phyloP scores from a whole-genome alignment of 2,113 vertebrate genomes.

The Cromileptes altivelis region DNA sequence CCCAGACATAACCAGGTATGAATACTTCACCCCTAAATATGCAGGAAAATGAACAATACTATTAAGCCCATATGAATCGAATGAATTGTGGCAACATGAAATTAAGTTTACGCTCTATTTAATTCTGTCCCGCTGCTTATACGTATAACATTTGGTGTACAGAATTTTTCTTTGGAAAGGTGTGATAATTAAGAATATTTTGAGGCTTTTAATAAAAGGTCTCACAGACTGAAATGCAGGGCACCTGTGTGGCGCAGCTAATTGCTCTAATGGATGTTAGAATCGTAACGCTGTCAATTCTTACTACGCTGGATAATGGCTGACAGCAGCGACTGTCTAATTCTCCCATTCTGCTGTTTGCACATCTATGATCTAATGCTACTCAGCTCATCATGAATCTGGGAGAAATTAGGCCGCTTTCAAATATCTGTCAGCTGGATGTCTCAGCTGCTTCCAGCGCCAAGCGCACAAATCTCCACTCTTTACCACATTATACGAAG shows the following conservation, averaged over 20 bases:
- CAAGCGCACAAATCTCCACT: slow-evolving; percentile 32
- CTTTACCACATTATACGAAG: slow-evolving; percentile 42
- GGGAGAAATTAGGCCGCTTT: slow-evolving; percentile 55
- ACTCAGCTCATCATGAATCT: slow-evolving; percentile 55
- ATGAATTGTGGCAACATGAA: slow-evolving; percentile 79
- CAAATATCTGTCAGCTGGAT: slow-evolving; percentile 64
- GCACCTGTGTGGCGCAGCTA: slow-evolving; percentile 56
- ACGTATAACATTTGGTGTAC: slow-evolving; percentile 31
- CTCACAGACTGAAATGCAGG: slow-evolving; percentile 39
- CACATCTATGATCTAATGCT: slow-evolving; percentile 62
- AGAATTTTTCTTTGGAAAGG: slow-evolving; percentile 17
- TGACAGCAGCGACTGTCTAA: slow-evolving; percentile 50
- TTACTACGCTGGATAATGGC: slow-evolving; percentile 48
- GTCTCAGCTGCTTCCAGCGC: slow-evolving; percentile 53
- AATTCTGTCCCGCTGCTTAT: slow-evolving; percentile 66
- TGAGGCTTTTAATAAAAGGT: slow-evolving; percentile 58
- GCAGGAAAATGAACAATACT: slow-evolving; percentile 78
- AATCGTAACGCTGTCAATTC: slow-evolving; percentile 39
- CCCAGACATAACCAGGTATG: slow-evolving; percentile 79
- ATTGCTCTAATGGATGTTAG: slow-evolving; percentile 73
- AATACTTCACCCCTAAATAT: slow-evolving; percentile 77
- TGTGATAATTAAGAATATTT: slow-evolving; percentile 52
- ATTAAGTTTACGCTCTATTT: slow-evolving; percentile 82
- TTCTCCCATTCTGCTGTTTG: slow-evolving; percentile 47
- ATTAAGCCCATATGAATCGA: slow-evolving; percentile 74